These are phyloP conservation scores for Bergia sp. DNA, from an alignment of 92 coral and sea anemone genomes.

Conservation along the genomic window DNA sequence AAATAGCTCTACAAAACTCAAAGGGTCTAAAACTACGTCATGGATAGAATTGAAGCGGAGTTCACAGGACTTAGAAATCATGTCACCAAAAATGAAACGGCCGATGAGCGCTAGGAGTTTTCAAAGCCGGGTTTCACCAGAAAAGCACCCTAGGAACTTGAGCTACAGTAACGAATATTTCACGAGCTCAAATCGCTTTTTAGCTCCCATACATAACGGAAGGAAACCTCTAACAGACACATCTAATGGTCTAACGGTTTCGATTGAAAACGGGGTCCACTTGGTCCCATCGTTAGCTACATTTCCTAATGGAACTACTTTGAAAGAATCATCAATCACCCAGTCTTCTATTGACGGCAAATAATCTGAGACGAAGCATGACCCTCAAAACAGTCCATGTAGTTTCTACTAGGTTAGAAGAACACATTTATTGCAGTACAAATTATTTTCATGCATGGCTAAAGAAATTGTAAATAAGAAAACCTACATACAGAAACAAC, in stretches of 20 bases:
- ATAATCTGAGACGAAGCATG: not conserved
- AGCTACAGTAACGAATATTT: not conserved
- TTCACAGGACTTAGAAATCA: slow-evolving; percentile 10
- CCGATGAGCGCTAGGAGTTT: slow-evolving; percentile 52
- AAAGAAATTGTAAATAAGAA: too few species aligned
- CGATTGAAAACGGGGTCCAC: not conserved
- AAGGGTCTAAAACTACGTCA: slow-evolving; percentile 14
- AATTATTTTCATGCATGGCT: too few species aligned
- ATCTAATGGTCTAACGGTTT: not conserved
- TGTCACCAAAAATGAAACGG: slow-evolving; percentile 9
- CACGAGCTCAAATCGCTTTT: slow-evolving; percentile 3
- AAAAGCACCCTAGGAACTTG: not conserved
- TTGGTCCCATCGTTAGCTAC: not conserved
- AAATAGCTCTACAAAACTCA: not conserved
- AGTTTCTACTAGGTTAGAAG: too few species aligned
- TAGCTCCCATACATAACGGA: not conserved
- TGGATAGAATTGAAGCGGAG: slow-evolving; percentile 13
- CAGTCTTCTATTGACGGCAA: not conserved
- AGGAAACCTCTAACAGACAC: not conserved
- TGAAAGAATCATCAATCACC: slow-evolving; percentile 1
- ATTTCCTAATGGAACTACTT: slow-evolving; percentile 10
- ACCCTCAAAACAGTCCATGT: not conserved
- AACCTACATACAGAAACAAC: too few species aligned
- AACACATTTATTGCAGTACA: too few species aligned
- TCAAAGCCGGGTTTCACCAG: slow-evolving; percentile 57